A percentile compares a stretch with the other conserved stretches of the same genome.
phyloP scores from a whole-genome alignment of 2,888 invertebrate genomes.

The Adelphocoris suturalis region DNA sequence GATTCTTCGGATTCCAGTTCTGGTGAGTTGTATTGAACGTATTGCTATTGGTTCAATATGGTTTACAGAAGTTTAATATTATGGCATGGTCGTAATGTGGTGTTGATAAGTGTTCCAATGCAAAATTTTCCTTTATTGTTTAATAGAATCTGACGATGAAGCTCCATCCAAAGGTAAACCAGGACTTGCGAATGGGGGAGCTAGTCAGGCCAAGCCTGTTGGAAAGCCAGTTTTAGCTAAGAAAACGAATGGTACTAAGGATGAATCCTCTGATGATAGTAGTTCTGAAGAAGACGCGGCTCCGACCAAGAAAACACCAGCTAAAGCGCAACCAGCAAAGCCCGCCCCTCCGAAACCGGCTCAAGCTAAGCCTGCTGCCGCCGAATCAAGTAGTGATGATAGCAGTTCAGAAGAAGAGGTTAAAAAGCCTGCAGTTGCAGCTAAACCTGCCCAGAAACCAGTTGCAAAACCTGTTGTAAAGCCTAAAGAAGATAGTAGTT shows the following conservation, averaged over 20 bases:
- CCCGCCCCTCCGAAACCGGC: conserved; percentile 50
- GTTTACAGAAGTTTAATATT: too few species aligned
- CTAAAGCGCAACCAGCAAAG: conserved; percentile 51
- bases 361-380: conserved; percentile 41
- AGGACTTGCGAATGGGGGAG: conserved; percentile 74
- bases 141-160: conserved; percentile 77
- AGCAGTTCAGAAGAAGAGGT: conserved; percentile 60
- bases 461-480: conserved; percentile 68
- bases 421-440: conserved; percentile 24
- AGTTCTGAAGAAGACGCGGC: conserved; percentile 60
- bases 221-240: conserved; percentile 17
- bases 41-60: background rate
- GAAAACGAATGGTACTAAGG: conserved; percentile 15
- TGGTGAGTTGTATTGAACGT: conserved; percentile 71
- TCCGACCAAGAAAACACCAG: conserved; percentile 29
- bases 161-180: conserved; percentile 75
- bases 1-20: conserved; percentile 78
- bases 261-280: conserved; percentile 54
- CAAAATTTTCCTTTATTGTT: background rate
- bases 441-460: conserved; percentile 47
- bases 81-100: too few species aligned
- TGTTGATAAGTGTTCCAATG: too few species aligned
- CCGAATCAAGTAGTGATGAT: conserved; percentile 41
- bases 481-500: conserved; percentile 67
- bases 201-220: conserved; percentile 4